Base-by-base conservation (phyloP, 2,888 invertebrate species). In the Seladonia tumulorum region DNA sequence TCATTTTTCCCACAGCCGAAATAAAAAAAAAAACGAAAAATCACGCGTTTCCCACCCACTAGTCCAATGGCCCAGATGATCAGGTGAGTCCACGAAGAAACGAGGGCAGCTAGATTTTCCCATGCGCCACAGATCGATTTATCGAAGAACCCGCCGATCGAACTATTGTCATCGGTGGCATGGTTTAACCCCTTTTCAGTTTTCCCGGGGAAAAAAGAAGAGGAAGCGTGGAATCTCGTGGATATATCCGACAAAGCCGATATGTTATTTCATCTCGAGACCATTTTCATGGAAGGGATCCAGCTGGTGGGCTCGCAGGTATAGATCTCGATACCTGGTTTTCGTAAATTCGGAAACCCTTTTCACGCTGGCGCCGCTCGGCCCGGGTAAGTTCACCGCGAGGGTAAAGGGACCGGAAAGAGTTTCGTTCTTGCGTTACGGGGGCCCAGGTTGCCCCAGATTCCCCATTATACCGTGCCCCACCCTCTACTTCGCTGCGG, bases 241-340 rank as follows among this genome's bases (percentile, higher is more conserved):
- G 75, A 70, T 72, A 79, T 63, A 71, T 76, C n/a, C 73, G 74
- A 76, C 83, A 90, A 88, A 85, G 66, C 75, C 72, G 25, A 74
- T 76, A 83, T 89, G 89, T 91, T 91, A 90, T 92, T 91, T 92
- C 88, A 90, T 91, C 88, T 84, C 71, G 70, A 22, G 63, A 45
- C 49, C 60, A 79, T 53, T 76, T 66, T 63, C 12, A 39, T 72
- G 76, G 78, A 39, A 63, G 16, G 57, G 39, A 76, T 79, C 79
- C 85, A 87, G 83, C 87, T 89, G 87, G 74, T 66, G 68, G 60
- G 74, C 22, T 29, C 68, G 35, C 87, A 85, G 88, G 81, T 86
- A 87, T 66, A 63, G 81, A 47, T 60, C 68, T n/a, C 39, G 66
- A 73, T 84, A 82, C 85, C 87, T 86, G 80, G 75, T 87, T 90